Conservation (phyloP, 1,140 invertebrate genomes). For the Leptestheria dahalacensis region DNA sequence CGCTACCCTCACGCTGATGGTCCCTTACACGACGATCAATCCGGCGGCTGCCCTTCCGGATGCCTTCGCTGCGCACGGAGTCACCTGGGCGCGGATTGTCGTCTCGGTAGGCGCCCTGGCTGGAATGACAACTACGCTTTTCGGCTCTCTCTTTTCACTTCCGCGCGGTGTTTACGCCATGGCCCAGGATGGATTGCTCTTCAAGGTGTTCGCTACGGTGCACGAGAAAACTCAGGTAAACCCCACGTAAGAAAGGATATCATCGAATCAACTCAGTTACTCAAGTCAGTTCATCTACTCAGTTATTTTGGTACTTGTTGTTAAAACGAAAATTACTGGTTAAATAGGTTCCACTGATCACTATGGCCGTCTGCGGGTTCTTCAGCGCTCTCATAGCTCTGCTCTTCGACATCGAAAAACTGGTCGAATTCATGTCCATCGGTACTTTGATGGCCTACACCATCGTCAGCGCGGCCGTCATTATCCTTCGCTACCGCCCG, state of each 20-base stretch:
- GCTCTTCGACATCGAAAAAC: slow-evolving; percentile 71
- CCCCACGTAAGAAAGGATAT: too few species aligned
- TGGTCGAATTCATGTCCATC: slow-evolving; percentile 90
- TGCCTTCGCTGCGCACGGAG: slow-evolving; percentile 47
- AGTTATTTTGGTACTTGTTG: too few species aligned
- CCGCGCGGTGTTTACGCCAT: slow-evolving; percentile 76
- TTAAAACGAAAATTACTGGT: background rate
- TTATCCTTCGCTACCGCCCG: slow-evolving; percentile 66
- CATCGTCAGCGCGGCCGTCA: slow-evolving; percentile 74
- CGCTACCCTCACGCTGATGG: slow-evolving; percentile 62
- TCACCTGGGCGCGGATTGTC: slow-evolving; percentile 66
- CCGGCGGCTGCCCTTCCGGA: slow-evolving; percentile 66
- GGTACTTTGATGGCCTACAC: slow-evolving; percentile 80
- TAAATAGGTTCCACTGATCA: slow-evolving; percentile 59
- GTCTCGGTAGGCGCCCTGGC: slow-evolving; percentile 75
- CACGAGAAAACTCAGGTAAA: slow-evolving; percentile 50
- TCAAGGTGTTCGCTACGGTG: slow-evolving; percentile 57
- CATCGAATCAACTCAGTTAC: too few species aligned
- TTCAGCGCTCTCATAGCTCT: slow-evolving; percentile 63
- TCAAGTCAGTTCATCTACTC: too few species aligned
- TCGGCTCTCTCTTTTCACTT: slow-evolving; percentile 67
- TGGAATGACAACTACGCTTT: slow-evolving; percentile 69
- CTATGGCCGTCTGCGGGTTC: slow-evolving; percentile 61
- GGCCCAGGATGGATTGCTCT: slow-evolving; percentile 72
- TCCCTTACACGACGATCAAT: slow-evolving; percentile 55